Percentiles rank a stretch among this genome's conserved stretches.
phyloP scores from a whole-genome alignment of 2,797 vertebrate genomes.

The Lates japonicus region DNA sequence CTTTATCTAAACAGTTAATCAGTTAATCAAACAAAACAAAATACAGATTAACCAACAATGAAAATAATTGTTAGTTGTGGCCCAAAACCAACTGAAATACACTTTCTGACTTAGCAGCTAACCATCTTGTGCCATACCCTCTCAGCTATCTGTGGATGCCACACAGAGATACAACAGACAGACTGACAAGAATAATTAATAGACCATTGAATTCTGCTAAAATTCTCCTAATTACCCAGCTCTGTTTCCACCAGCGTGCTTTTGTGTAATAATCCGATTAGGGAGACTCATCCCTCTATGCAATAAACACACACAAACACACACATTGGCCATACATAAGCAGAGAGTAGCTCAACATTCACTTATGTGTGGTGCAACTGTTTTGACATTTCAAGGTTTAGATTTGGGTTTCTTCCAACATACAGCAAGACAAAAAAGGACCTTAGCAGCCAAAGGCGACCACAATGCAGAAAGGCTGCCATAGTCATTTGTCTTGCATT shows the following conservation, averaged over 20 bases:
- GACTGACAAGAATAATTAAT: slow-evolving; percentile 52
- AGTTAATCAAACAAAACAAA: background rate
- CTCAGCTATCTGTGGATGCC: slow-evolving; percentile 33
- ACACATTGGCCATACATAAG: slow-evolving; percentile 36
- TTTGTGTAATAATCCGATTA: slow-evolving; percentile 73
- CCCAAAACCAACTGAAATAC: slow-evolving; percentile 8
- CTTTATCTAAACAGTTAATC: background rate
- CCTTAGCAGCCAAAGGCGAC: slow-evolving; percentile 2
- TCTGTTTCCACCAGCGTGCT: slow-evolving; percentile 62
- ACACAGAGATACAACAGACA: slow-evolving; percentile 32
- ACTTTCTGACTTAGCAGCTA: background rate
- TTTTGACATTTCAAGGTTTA: slow-evolving; percentile 54
- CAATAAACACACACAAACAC: slow-evolving; percentile 34
- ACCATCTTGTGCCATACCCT: slow-evolving; percentile 9
- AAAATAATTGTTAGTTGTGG: background rate
- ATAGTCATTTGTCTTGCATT: slow-evolving; percentile 24
- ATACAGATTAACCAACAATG: background rate
- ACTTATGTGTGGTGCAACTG: slow-evolving; percentile 46
- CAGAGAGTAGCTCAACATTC: slow-evolving; percentile 13
- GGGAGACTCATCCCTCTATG: slow-evolving; percentile 19
- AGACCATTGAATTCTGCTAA: slow-evolving; percentile 49
- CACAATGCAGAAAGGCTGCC: background rate
- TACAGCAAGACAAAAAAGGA: slow-evolving; percentile 15
- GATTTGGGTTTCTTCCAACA: slow-evolving; percentile 46
- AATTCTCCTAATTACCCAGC: slow-evolving; percentile 72